Percentiles rank a stretch among this genome's conserved stretches.
These are phyloP conservation scores for Ridgeia piscesae DNA, from an alignment of 1,140 invertebrate genomes.

Conservation along the genomic window DNA sequence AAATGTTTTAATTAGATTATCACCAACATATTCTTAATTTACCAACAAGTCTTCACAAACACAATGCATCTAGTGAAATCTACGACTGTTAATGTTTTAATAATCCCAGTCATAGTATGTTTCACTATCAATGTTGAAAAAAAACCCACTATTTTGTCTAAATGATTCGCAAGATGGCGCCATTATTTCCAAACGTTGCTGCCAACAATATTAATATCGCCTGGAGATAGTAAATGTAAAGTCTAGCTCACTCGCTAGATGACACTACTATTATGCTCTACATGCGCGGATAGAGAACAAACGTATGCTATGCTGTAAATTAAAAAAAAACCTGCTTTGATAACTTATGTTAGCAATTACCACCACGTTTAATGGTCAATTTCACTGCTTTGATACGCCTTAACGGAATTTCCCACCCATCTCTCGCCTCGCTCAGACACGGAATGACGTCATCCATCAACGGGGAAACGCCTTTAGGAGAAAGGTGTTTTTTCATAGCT, in stretches of 20 bases:
- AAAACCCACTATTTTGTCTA: neutral
- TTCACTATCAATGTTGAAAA: too few species aligned
- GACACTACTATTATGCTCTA: neutral
- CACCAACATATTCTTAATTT: too few species aligned
- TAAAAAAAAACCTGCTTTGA: neutral
- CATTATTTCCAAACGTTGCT: neutral
- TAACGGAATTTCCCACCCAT: neutral
- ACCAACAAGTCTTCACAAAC: too few species aligned
- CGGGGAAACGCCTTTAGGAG: too few species aligned
- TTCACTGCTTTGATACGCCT: neutral
- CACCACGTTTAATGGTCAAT: neutral
- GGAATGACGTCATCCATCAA: neutral
- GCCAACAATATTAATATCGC: neutral
- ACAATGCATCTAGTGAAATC: too few species aligned
- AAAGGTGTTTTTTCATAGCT: too few species aligned
- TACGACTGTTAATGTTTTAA: too few species aligned
- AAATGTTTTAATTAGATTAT: too few species aligned
- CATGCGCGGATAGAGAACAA: neutral
- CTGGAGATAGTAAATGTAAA: neutral
- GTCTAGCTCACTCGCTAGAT: neutral
- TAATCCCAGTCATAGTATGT: too few species aligned
- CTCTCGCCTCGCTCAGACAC: neutral
- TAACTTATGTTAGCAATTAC: neutral
- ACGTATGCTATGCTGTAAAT: neutral
- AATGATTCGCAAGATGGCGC: neutral